Conservation (phyloP, 92 coral and sea anemone species). For the Palythoa caribaeorum region DNA sequence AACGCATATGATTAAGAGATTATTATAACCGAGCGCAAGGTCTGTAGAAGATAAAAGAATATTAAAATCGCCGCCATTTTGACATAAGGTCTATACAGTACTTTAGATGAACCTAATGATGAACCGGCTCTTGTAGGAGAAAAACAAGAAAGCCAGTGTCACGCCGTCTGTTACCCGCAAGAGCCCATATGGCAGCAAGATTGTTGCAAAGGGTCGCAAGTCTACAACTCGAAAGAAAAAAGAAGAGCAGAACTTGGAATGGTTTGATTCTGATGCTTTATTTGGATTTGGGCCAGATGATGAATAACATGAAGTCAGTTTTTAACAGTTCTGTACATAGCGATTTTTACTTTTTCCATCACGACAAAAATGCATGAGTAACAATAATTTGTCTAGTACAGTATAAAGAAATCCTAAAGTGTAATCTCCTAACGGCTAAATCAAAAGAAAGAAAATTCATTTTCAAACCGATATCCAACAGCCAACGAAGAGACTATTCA, state of each 20-base stretch:
- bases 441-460: too few relatives aligned
- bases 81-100: neutral
- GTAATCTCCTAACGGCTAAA: too few relatives aligned
- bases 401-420: too few relatives aligned
- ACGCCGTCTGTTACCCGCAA: constrained; percentile 63
- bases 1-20: too few relatives aligned
- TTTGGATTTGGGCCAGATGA: constrained; percentile 89
- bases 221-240: constrained; percentile 71
- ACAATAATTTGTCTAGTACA: too few relatives aligned
- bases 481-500: too few relatives aligned
- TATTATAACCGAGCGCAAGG: too few relatives aligned
- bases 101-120: neutral
- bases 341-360: too few relatives aligned
- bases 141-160: constrained; percentile 34
- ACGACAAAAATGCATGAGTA: too few relatives aligned
- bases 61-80: too few relatives aligned
- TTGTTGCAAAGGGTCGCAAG: constrained; percentile 66
- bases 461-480: too few relatives aligned
- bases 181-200: constrained; percentile 82
- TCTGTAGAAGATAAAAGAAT: neutral
- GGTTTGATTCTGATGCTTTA: constrained; percentile 94
- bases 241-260: constrained; percentile 73
- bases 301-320: constrained; percentile 26
- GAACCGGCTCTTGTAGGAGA: neutral
- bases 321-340: neutral